Percentiles rank a stretch among this genome's conserved stretches.
Conservation (phyloP, 2,113 vertebrate species). For the Centrocercus urophasianus region DNA sequence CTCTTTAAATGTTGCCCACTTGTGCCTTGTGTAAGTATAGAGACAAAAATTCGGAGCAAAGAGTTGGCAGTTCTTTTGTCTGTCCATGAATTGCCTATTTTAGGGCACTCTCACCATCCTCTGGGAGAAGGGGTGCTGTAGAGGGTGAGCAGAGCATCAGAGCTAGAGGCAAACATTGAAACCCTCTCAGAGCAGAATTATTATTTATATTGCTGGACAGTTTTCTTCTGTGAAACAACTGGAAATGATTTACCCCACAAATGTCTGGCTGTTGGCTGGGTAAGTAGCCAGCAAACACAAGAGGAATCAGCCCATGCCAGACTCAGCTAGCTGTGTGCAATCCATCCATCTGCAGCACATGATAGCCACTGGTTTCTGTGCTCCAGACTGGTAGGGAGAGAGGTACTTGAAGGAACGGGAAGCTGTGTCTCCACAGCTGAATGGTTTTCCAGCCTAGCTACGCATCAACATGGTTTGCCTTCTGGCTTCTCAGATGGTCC, state of each 20-base stretch:
- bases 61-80: not conserved
- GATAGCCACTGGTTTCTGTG: conserved; percentile 58
- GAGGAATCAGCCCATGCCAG: conserved; percentile 68
- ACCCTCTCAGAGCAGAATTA: not conserved
- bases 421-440: conserved; percentile 54
- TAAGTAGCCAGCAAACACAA: conserved; percentile 67
- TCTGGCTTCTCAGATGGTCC: conserved; percentile 9
- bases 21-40: not conserved
- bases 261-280: conserved; percentile 66
- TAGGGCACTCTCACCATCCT: not conserved
- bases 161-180: not conserved
- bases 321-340: conserved; percentile 50
- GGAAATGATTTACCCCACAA: conserved; percentile 72
- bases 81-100: not conserved
- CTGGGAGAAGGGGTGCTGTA: not conserved
- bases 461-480: not conserved
- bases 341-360: conserved; percentile 71
- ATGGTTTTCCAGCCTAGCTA: conserved; percentile 8
- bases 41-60: not conserved
- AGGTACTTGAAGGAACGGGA: conserved; percentile 35
- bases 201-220: conserved; percentile 45
- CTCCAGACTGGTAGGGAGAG: conserved; percentile 62
- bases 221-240: conserved; percentile 70
- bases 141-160: not conserved
- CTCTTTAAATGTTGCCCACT: not conserved